Base-by-base conservation (phyloP, 2,888 invertebrate species). In the Euplexia lucipara region DNA sequence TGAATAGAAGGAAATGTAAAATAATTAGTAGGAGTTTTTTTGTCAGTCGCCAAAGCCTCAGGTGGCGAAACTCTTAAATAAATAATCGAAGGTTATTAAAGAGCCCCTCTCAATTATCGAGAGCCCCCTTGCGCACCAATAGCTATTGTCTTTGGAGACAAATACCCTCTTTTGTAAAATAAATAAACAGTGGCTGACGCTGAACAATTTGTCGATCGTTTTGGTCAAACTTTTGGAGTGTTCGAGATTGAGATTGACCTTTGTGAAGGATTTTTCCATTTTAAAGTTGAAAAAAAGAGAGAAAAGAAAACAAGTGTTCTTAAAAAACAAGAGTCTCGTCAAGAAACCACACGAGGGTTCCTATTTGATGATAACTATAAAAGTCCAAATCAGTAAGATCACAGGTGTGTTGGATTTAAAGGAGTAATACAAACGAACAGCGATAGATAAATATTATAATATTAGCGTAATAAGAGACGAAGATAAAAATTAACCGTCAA, bases 1-100 rank as follows among this genome's bases (percentile, higher is more conserved):
- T 6, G 9, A 54, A 14, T 32, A 39, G 3, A n/a, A 61, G 53
- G 62, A 62, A 80, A 75, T 82, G 56, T 69, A 52, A 88, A 88
- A 90, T 90, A 89, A 88, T 86, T 87, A 87, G 84, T 82, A 75
- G 78, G 82, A 85, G 44, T 57, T 90, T 88, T 89, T 91, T 91
- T 89, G 86, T 85, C 85, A 76, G 81, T 73, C 57, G 64, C 81
- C 63, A 84, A 90, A 87, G 88, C 86, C 90, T 91, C 93, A 93
- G 93, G 93, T 93, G 92, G 89, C 88, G 85, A 90, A 89, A 91
- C 87, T 87, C 90, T 92, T 92, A 92, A 91, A 92, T 91, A 92
- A 92, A 93, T 92, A 92, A 93, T 92, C 91, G 92, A 88, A 88
- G 83, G 89, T 90, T 91, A 92, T 92, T 92, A 91, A 85, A 76